These are phyloP conservation scores for Synanthedon formicaeformis DNA, from an alignment of 2,888 invertebrate genomes.

Conservation along the genomic window DNA sequence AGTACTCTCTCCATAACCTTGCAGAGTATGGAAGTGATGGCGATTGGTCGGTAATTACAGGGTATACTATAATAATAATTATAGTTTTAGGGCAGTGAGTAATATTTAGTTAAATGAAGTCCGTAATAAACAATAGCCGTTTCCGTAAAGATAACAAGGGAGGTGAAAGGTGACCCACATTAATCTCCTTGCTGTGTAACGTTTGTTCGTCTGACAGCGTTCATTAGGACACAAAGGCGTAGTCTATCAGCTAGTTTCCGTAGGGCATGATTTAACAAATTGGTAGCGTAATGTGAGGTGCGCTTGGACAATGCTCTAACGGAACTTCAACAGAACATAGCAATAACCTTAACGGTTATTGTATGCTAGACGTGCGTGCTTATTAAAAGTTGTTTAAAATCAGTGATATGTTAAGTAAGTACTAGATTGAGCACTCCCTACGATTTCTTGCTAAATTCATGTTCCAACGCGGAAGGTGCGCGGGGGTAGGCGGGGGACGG, in stretches of 20 bases:
- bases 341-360: slow-evolving; percentile 1
- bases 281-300: slow-evolving; percentile 37
- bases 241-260: slow-evolving; percentile 57
- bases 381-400: too few species aligned
- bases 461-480: too few species aligned
- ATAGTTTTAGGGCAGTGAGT: too few species aligned
- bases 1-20: too few species aligned
- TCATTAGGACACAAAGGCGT: slow-evolving; percentile 59
- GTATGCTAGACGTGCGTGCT: slow-evolving; percentile 2
- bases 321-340: background rate
- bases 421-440: too few species aligned
- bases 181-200: slow-evolving; percentile 39
- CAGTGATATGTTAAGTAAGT: too few species aligned
- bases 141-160: slow-evolving; percentile 45
- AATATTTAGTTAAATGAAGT: slow-evolving; percentile 23
- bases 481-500: too few species aligned
- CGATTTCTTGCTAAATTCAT: too few species aligned
- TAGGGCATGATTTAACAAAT: slow-evolving; percentile 47
- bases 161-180: slow-evolving; percentile 45
- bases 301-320: slow-evolving; percentile 28
- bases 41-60: too few species aligned
- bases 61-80: too few species aligned
- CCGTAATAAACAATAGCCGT: slow-evolving; percentile 41
- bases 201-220: slow-evolving; percentile 57
- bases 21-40: too few species aligned